Base-by-base conservation (phyloP, 2,888 invertebrate genomes). In the Trypoxylon attenuatum region DNA sequence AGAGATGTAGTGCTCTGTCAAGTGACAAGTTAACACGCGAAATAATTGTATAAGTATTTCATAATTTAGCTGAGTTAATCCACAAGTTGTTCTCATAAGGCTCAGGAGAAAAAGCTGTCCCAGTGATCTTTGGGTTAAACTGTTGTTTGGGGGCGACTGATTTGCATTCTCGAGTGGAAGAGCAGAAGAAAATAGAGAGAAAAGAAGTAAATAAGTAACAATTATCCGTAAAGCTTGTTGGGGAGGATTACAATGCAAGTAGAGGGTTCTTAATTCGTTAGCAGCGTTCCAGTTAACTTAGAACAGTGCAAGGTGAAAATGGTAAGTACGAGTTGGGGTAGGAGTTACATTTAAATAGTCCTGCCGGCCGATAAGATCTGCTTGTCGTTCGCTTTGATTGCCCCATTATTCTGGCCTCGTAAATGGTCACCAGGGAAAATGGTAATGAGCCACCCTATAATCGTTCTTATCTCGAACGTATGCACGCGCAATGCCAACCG, bases 361-460 rank as follows among this genome's bases (percentile, higher is more conserved):
- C 51, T 18, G 8, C 22, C 42, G 46, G 22, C 39, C 61, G 75
- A 75, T 75, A 75, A 77, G 67, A 58, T 62, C 67, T 38, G 45
- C 38, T 50, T 60, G 77, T 77, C 77, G 77, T 73, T 73, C 63
- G 45, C 59, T 74, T 78, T 80, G 75, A 80, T 80, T 67, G 77
- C 73, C 50, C 66, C 66, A 75, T 80, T 75, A 78, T 70, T 77
- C 61, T 59, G 43, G 33, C 29, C 38, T 55, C 71, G 61, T 69
- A 62, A 77, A 74, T 50, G 75, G 77, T 61, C 59, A 54, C 46
- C 45, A 16, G 60, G 75, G 62, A 68, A 73, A 74, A 80, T 68
- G 75, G 55, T 79, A 80, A 80, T 71, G 79, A 78, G 77, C 63
- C 46, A 49, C 68, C 71, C 69, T 77, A 71, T 80, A 76, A 71